These are phyloP conservation scores for Helicoverpa zea DNA, from an alignment of 1,140 invertebrate genomes.

Conservation along the genomic window DNA sequence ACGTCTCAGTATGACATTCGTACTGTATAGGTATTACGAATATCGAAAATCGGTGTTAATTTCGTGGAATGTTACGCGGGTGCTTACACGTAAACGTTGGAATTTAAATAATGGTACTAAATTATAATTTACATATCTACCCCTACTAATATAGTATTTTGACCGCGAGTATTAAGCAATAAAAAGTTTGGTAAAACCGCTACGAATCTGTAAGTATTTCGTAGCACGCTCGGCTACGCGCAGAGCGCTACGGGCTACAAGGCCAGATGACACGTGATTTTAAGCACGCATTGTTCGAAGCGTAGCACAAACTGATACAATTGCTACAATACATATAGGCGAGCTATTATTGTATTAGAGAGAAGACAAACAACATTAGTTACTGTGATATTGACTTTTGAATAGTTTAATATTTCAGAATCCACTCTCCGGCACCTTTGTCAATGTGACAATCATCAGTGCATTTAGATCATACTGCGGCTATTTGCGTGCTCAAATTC, in stretches of 20 bases:
- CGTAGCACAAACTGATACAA: neutral
- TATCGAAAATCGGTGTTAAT: conserved; percentile 61
- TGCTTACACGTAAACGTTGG: conserved; percentile 6
- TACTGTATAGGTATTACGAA: conserved; percentile 71
- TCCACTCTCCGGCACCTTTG: conserved; percentile 13
- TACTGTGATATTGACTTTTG: conserved; percentile 16
- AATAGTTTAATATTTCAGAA: conserved; percentile 17
- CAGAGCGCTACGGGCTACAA: conserved; percentile 31
- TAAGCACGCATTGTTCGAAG: conserved; percentile 36
- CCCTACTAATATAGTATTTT: conserved; percentile 35
- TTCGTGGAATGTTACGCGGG: conserved; percentile 9
- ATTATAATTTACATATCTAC: conserved; percentile 36
- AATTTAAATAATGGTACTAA: conserved; percentile 45
- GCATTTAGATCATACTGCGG: neutral
- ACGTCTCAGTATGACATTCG: conserved; percentile 80
- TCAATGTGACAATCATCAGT: conserved; percentile 14
- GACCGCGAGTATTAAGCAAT: conserved; percentile 51
- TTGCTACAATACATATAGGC: too few relatives aligned
- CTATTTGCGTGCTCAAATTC: neutral
- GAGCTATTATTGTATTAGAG: neutral
- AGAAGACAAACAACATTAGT: neutral
- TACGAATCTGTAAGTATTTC: conserved; percentile 45
- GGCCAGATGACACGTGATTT: conserved; percentile 34
- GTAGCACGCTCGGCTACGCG: conserved; percentile 47
- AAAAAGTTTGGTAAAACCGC: conserved; percentile 47